Evolutionary conservation across 2,113 vertebrate species (phyloP), one percentile per base, ranked within the genome.

Genomic region (Irena cyanogastra): DNA sequence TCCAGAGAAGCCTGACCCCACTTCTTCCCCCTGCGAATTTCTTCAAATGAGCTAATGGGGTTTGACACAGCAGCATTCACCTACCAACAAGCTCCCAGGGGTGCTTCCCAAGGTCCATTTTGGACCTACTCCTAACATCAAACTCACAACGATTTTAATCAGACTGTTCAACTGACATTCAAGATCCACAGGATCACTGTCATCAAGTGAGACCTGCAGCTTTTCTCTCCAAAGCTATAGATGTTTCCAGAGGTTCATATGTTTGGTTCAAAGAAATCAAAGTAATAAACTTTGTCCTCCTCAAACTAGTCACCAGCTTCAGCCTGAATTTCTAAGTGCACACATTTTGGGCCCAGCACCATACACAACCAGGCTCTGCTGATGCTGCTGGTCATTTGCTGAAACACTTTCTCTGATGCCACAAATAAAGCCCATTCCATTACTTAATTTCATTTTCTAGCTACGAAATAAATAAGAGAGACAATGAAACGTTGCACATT

Each of bases 41-140:
- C 49, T 90, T 50, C 44, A 37, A 27, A 60, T 1, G 2, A 81
- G 39, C 39, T 45, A 20, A 53, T 0, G 0, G 31, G 13, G 26
- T 39, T 57, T 66, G n/a, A 63, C 47, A 72, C 15, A 70, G 2
- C 28, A 79, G 56, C 52, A 39, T 9, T 47, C 50, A 24, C 6
- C 20, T n/a, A 75, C 21, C 47, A 50, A 26, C 11, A 83, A 83
- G 57, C 42, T 63, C 84, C 56, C 52, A 47, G 39, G 4, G 18
- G 7, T 2, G 0, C 54, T 82, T 10, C 27, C 28, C 39, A 44
- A 30, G 18, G 41, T 31, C 37, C 28, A 9, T n/a, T 53, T 50
- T n/a, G 49, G 54, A 59, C 15, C 53, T 35, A 11, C 45, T 57
- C 26, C 16, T 56, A 44, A 28, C 74, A 59, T 23, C 19, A 30